Evolutionary conservation across 1,140 invertebrate genomes (phyloP).

Genomic region (Neuroterus valhalla): DNA sequence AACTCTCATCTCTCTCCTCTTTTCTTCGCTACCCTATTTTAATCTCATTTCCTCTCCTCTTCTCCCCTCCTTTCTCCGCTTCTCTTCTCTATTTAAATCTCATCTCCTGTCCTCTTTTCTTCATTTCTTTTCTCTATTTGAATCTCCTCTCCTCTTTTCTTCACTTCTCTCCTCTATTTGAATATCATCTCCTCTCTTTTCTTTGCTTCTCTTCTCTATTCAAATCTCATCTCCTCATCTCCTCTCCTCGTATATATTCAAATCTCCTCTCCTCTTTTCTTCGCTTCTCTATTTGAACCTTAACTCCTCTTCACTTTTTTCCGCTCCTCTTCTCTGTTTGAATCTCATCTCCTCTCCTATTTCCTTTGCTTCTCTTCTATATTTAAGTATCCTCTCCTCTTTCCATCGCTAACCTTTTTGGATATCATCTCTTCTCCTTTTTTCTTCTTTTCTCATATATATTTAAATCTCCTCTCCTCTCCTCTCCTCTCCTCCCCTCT

Average conservation of each 20-base stretch:
- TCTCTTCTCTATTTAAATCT: too few relatives aligned
- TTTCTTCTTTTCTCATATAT: slow-evolving; percentile 37
- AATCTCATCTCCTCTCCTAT: slow-evolving; percentile 17
- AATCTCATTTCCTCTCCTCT: slow-evolving; percentile 40
- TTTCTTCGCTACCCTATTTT: slow-evolving; percentile 4
- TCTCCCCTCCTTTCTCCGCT: slow-evolving; percentile 27
- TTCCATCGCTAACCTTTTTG: too few relatives aligned
- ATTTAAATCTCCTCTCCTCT: slow-evolving; percentile 49
- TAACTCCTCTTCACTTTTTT: slow-evolving; percentile 9
- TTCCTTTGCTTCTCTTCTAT: background rate
- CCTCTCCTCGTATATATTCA: background rate
- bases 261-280: slow-evolving; percentile 13
- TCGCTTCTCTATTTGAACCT: background rate
- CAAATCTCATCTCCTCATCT: too few relatives aligned
- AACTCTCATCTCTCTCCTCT: background rate
- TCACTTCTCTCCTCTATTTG: slow-evolving; percentile 2
- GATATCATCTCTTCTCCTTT: background rate
- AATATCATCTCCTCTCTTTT: slow-evolving; percentile 1
- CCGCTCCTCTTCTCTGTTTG: background rate
- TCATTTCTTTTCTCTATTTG: background rate
- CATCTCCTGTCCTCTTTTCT: slow-evolving; percentile 13
- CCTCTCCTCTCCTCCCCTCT: slow-evolving; percentile 20
- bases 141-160: slow-evolving; percentile 15
- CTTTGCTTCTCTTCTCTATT: slow-evolving; percentile 7
- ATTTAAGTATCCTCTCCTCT: too few relatives aligned